Base-by-base conservation (phyloP, 2,797 vertebrate species). In the Alcedo quadribrachys region DNA sequence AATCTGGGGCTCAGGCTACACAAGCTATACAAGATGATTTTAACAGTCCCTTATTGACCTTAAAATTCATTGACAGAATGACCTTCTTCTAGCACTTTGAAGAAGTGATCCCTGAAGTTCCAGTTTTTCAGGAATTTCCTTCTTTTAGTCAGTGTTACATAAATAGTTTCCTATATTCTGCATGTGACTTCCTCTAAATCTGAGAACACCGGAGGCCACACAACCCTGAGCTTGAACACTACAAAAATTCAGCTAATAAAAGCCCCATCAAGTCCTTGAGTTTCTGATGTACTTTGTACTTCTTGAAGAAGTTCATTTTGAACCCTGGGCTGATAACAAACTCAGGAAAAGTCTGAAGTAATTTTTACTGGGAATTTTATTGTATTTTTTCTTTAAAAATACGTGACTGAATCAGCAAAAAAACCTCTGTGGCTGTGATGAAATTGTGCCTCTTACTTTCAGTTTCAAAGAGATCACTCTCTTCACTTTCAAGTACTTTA, bases 121-220 rank as follows among this genome's bases (percentile, higher is more conserved):
- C 55, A 92, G 62, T 30, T 81, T 75, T 95, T 89, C 73, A 81
- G 68, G 58, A 68, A 63, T 87, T 87, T 85, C 66, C 32, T 83
- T 62, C 28, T 80, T 82, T 65, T 8, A 75, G 37, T 50, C 42
- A 70, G 12, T 75, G 32, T 6, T 69, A 5, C n/a, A 69, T 18
- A n/a, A 85, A 87, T 10, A 33, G 8, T 70, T 94, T 95, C 65
- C 68, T 69, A 15, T 16, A 67, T 75, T 58, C 42, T 9, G 7
- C 11, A 28, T 66, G 24, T 87, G 65, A 40, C 58, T 95, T 93
- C 76, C 62, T 43, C 51, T 78, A 51, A 66, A 33, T 46, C n/a
- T 75, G 50, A 82, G 35, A 82, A 18, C 22, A 21, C 5, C 0
- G 4, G 45, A 80, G 18, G 37, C 24, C 1, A 1, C 16, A 48